Base-by-base conservation (phyloP, 2,113 vertebrate genomes). In the Ceuthmochares aereus region DNA sequence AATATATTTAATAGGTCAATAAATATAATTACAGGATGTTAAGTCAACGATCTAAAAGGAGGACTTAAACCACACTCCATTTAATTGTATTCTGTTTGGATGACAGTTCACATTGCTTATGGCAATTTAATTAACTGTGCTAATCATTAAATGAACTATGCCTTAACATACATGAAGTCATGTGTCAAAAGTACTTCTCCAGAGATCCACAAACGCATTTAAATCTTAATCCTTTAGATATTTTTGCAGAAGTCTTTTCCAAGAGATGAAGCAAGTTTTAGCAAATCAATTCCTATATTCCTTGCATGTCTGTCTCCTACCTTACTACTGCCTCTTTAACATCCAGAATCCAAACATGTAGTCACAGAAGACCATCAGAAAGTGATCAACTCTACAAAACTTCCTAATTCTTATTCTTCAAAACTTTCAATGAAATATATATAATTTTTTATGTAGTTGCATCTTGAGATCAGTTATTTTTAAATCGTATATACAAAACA, bases 71-170 rank as follows among this genome's bases (percentile, higher is more conserved):
- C 43, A 79, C 58, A 72, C 34, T 89, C 30, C n/a, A 87, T 72
- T 89, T 84, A 93, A 81, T 60, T 64, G 60, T 37, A 36, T 86
- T 94, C 81, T 93, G 52, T 87, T 76, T 96, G 74, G 29, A 37
- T 94, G 89, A 82, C 54, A 89, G 40, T 89, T 91, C 51, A 36
- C 34, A 70, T n/a, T 58, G 94, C 74, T 59, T 51, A 54, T 11
- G 15, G 66, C 67, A 25, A 84, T 79, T 82, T 89, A 93, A 93
- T 95, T 89, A 95, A 82, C 84, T 96, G 74, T 42, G 51, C 25
- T 79, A 91, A 95, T 82, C 58, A 75, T 45, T 87, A 96, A 96
- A 81, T 25, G 81, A 95, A 95, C 58, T 73, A 32, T 16, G 58
- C 23, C 56, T 77, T 68, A 92, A 92, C 66, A 93, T 55, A 89